Conservation (phyloP, 1,140 invertebrate species). For the Conus ventricosus region DNA sequence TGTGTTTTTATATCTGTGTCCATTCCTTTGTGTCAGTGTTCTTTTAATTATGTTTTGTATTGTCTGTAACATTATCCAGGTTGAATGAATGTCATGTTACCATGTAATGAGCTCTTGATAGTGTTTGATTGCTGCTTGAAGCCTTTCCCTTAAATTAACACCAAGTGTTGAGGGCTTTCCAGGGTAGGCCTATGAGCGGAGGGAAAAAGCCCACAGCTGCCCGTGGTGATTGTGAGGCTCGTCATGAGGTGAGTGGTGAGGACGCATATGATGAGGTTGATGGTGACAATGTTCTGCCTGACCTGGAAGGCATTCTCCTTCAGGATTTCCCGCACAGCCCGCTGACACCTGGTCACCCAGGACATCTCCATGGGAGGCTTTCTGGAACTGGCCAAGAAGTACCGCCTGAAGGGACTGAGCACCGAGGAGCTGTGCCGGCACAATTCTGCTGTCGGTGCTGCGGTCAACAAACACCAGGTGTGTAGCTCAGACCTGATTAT, state of each 20-base stretch:
- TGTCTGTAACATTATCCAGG: no score
- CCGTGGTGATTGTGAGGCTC: no score
- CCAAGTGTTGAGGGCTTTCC: not conserved
- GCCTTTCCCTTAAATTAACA: not conserved
- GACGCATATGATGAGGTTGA: not conserved
- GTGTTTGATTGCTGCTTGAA: no score
- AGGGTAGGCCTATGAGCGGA: no score
- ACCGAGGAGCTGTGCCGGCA: conserved; percentile 90
- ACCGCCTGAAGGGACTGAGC: conserved; percentile 83
- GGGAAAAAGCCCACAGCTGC: no score
- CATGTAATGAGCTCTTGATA: no score
- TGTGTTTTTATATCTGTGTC: no score
- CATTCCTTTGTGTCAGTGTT: no score
- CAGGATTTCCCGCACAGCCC: not conserved
- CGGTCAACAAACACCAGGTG: conserved; percentile 43
- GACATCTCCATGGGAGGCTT: conserved; percentile 58
- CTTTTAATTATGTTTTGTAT: no score
- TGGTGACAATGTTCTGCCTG: not conserved
- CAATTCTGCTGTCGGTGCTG: conserved; percentile 81
- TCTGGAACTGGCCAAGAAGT: conserved; percentile 77
- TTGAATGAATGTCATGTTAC: no score
- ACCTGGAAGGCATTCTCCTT: not conserved
- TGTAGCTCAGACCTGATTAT: not conserved
- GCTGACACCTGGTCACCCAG: not conserved
- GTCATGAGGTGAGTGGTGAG: not conserved